Base-by-base conservation (phyloP, 2,888 invertebrate species). In the Cephus spinipes region DNA sequence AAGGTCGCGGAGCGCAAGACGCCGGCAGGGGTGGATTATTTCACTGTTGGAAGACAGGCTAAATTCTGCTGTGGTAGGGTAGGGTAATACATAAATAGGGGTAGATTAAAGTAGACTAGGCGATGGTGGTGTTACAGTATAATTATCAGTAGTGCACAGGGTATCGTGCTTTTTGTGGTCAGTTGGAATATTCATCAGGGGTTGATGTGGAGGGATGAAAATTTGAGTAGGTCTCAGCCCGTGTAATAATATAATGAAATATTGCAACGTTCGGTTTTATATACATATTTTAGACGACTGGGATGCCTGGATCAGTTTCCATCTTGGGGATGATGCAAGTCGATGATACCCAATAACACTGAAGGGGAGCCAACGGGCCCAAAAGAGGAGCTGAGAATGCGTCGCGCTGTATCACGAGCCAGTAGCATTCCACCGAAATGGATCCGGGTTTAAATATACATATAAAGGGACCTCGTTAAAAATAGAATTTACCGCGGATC, bases 391-490 rank as follows among this genome's bases (percentile, higher is more conserved):
- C 55, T 55, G 55, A 23, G 55, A 55, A 55, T 55, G 55, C 9
- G 23, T 55, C 55, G 23, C 23, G 23, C 15, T 55, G 55, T 55
- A 55, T 23, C 23, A 23, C 9, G 55, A 55, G 23, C 23, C 23
- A 55, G 55, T 55, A 55, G 55, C 55, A 55, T 55, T 55, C 30
- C 73, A 34, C 12, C 30, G 36, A 31, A 33, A 33, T 40, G n/a
- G 35, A 73, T 55, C 32, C 9, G 11, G 34, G 30, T 55, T 68
- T 55, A 73, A 78, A 78, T 71, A 76, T 76, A 73, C 69, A 1
- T 15, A n/a, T 23, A 23, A 33, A 78, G 69, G 76, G 32, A 33
- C 71, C 32, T 32, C 71, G 71, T 71, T 71, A 71, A 71, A 71
- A 71, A 31, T 71, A 71, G 71, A 31, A 71, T 33, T 71, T 71